Percentiles rank a stretch among this genome's conserved stretches.
Evolutionary conservation across 2,888 invertebrate genomes (phyloP).

Genomic region (Drosophila cracens): DNA sequence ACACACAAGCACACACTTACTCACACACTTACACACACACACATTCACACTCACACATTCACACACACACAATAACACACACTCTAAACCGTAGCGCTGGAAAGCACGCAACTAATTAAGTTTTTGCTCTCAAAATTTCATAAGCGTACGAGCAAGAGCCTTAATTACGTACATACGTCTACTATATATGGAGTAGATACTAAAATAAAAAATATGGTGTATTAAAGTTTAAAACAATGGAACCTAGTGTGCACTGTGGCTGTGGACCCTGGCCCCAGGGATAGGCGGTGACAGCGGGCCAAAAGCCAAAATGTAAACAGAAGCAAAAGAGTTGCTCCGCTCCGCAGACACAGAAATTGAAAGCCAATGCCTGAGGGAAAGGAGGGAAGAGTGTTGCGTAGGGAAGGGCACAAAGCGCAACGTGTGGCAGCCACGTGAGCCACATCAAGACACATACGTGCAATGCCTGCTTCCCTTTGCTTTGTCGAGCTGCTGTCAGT

Average conservation of each 20-base stretch:
- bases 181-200: neutral
- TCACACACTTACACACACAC: neutral
- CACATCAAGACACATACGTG: neutral
- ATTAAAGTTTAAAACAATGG: slow-evolving; percentile 65
- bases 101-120: slow-evolving; percentile 33
- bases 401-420: slow-evolving; percentile 14
- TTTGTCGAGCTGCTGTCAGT: slow-evolving; percentile 17
- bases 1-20: neutral
- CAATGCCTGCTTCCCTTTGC: slow-evolving; percentile 15
- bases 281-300: slow-evolving; percentile 4
- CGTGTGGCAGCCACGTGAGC: slow-evolving; percentile 19
- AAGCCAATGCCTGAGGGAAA: slow-evolving; percentile 41
- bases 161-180: slow-evolving; percentile 6
- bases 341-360: slow-evolving; percentile 48
- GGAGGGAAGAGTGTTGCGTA: neutral
- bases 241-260: slow-evolving; percentile 28
- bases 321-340: slow-evolving; percentile 37
- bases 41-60: slow-evolving; percentile 16
- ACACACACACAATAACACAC: slow-evolving; percentile 10
- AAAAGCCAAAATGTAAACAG: slow-evolving; percentile 51
- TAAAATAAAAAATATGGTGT: slow-evolving; percentile 11
- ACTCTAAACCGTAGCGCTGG: slow-evolving; percentile 28
- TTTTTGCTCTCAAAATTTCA: slow-evolving; percentile 50
- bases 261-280: neutral
- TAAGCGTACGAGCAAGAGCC: slow-evolving; percentile 43